A percentile compares a stretch with the other conserved stretches of the same genome.
Evolutionary conservation across 2,113 vertebrate genomes (phyloP).

Genomic region (Pagrus major): DNA sequence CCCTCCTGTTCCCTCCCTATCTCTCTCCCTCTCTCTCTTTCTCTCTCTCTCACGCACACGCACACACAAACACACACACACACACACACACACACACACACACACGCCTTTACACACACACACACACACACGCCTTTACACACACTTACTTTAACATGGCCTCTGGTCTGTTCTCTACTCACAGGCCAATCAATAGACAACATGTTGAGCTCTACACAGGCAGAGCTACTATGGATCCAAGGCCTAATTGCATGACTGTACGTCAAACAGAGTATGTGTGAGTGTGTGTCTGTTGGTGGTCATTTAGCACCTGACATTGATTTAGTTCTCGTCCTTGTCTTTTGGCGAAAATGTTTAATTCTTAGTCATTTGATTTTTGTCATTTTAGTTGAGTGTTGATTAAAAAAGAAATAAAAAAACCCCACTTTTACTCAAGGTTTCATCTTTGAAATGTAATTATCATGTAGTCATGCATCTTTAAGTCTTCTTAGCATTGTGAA

Average conservation of each 20-base stretch:
- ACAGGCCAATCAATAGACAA: slow-evolving; percentile 68
- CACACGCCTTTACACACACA: slow-evolving; percentile 26
- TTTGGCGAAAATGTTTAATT: not conserved
- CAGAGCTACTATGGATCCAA: slow-evolving; percentile 63
- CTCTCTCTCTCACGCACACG: not conserved
- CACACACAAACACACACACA: slow-evolving; percentile 29
- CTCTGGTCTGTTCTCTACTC: slow-evolving; percentile 71
- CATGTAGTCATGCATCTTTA: too few species aligned
- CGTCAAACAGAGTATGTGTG: slow-evolving; percentile 5
- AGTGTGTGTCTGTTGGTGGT: not conserved
- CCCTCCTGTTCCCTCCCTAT: not conserved
- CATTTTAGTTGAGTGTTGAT: too few species aligned
- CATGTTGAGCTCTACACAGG: slow-evolving; percentile 64
- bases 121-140: slow-evolving; percentile 24
- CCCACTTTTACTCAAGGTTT: too few species aligned
- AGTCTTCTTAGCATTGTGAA: too few species aligned
- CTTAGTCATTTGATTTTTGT: not conserved
- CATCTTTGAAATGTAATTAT: too few species aligned
- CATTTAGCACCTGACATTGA: not conserved
- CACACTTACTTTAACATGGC: slow-evolving; percentile 56
- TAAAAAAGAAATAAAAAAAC: too few species aligned
- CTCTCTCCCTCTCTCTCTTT: not conserved
- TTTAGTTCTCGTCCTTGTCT: not conserved
- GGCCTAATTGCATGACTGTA: slow-evolving; percentile 60
- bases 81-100: slow-evolving; percentile 23